phyloP scores from a whole-genome alignment of 2,113 vertebrate genomes.

The Neofelis nebulosa region DNA sequence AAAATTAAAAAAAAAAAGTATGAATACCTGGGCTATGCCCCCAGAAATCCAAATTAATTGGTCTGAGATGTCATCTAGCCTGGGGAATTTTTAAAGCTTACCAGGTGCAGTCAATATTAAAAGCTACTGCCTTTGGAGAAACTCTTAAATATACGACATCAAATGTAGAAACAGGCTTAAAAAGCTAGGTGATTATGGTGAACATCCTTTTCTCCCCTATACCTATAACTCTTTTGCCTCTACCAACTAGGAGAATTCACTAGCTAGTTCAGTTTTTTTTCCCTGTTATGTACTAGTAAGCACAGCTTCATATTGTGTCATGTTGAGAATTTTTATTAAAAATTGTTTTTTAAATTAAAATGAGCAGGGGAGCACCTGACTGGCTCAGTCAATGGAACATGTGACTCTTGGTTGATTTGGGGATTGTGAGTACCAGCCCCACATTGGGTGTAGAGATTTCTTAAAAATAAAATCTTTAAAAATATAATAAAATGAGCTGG shows the following conservation, averaged over 20 bases:
- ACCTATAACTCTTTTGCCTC: neutral
- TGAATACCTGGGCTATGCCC: neutral
- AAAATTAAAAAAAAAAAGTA: neutral
- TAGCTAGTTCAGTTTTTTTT: neutral
- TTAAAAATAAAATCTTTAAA: neutral
- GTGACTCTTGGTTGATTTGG: neutral
- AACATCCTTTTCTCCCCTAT: neutral
- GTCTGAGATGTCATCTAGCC: neutral
- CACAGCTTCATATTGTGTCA: neutral
- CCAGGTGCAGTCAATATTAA: neutral
- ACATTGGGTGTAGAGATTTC: neutral
- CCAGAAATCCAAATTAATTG: neutral
- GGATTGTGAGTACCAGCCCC: neutral
- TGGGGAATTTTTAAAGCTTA: neutral
- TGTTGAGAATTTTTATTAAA: neutral
- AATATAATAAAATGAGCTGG: neutral
- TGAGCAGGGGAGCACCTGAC: neutral
- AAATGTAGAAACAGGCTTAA: neutral
- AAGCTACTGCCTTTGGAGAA: neutral
- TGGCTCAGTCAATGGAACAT: neutral
- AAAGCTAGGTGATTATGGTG: neutral
- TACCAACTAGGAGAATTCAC: neutral
- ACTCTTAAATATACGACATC: neutral
- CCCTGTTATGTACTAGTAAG: neutral
- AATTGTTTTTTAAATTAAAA: neutral